These are phyloP conservation scores for Acronicta alni DNA, from an alignment of 2,888 invertebrate species.

Conservation along the genomic window DNA sequence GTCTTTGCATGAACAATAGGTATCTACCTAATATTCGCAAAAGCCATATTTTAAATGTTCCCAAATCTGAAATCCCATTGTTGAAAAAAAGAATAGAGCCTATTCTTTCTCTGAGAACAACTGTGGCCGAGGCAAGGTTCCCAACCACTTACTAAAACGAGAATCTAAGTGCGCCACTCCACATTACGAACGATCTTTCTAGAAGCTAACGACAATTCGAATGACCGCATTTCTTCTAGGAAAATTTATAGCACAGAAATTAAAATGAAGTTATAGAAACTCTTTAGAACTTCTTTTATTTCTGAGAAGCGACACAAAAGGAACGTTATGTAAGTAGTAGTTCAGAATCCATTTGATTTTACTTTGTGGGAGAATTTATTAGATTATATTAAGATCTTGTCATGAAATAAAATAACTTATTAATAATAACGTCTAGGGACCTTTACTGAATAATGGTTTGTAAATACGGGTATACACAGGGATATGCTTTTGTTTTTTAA, in stretches of 20 bases:
- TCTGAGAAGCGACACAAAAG: constrained; percentile 11
- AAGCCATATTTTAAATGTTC: constrained; percentile 4
- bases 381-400: background rate
- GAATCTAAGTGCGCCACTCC: constrained; percentile 38
- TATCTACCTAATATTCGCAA: background rate
- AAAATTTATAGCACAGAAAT: constrained; percentile 41
- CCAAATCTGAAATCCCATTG: constrained; percentile 2
- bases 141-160: constrained; percentile 41
- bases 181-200: constrained; percentile 37
- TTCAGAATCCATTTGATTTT: constrained; percentile 18
- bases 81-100: constrained; percentile 24
- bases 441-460: background rate
- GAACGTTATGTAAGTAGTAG: constrained; percentile 5
- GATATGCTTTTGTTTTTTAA: background rate
- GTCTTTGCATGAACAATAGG: background rate
- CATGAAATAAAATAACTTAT: background rate
- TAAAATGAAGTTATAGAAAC: constrained; percentile 46
- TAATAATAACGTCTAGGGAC: background rate
- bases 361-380: no score
- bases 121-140: constrained; percentile 26
- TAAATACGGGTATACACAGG: background rate
- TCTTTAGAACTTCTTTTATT: constrained; percentile 34
- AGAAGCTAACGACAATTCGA: constrained; percentile 48
- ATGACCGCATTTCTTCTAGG: constrained; percentile 38
- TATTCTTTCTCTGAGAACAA: constrained; percentile 24